Percentiles rank a stretch among this genome's conserved stretches.
These are phyloP conservation scores for Leptinotarsa defecta DNA, from an alignment of 1,140 invertebrate species.

Conservation along the genomic window DNA sequence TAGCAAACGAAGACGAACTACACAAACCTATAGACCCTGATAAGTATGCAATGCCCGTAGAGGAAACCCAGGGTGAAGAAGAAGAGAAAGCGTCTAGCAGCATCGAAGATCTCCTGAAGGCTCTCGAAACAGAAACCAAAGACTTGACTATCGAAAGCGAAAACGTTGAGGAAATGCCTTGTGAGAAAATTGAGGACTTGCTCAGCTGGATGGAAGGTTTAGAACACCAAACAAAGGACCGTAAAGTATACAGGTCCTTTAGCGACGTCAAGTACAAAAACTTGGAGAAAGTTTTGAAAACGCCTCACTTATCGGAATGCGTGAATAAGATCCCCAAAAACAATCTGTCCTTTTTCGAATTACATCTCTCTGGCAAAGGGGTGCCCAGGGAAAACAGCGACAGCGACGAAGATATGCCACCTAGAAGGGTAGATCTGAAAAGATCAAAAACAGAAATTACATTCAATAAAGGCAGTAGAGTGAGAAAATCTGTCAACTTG, in stretches of 20 bases:
- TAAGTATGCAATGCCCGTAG: conserved; percentile 33
- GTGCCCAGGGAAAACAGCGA: conserved; percentile 36
- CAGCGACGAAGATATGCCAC: conserved; percentile 25
- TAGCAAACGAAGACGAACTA: conserved; percentile 52
- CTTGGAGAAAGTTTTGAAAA: conserved; percentile 50
- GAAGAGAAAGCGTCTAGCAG: conserved; percentile 47
- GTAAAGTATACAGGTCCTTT: conserved; percentile 47
- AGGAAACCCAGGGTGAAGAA: conserved; percentile 26
- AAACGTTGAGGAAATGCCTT: conserved; percentile 37
- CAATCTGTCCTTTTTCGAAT: conserved; percentile 52
- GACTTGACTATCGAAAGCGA: conserved; percentile 34
- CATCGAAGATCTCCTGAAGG: conserved; percentile 54
- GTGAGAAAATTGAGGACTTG: conserved; percentile 53
- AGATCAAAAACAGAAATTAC: conserved; percentile 53
- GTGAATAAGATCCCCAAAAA: conserved; percentile 51
- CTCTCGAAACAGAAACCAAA: conserved; percentile 49
- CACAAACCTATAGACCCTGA: conserved; percentile 49
- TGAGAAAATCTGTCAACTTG: conserved; percentile 50
- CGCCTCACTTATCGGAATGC: conserved; percentile 39
- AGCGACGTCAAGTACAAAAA: conserved; percentile 54
- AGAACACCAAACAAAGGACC: conserved; percentile 50
- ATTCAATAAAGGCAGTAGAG: conserved; percentile 38
- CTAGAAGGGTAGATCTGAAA: conserved; percentile 34
- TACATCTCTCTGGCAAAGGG: conserved; percentile 48
- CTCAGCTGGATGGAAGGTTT: conserved; percentile 54